Conservation (phyloP, 2,113 vertebrate species). For the Chlamydotis undulata region DNA sequence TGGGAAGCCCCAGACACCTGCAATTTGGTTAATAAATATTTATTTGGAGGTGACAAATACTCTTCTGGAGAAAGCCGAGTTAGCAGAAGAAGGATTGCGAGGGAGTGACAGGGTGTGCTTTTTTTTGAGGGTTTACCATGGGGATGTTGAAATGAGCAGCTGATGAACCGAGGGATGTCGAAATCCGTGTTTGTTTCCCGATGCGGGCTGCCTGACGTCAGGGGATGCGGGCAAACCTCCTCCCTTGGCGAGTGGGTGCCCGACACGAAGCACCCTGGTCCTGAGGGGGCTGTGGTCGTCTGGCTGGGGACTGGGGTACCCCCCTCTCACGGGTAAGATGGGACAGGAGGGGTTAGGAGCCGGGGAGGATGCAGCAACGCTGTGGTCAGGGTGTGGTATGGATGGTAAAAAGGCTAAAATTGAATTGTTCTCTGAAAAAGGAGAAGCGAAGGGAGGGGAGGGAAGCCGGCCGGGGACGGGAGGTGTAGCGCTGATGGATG, state of each 20-base stretch:
- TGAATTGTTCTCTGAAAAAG: neutral
- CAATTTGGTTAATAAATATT: constrained; percentile 48
- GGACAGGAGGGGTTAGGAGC: neutral
- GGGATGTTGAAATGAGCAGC: constrained; percentile 52
- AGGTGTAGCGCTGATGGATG: neutral
- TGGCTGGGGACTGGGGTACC: neutral
- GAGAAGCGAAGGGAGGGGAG: neutral
- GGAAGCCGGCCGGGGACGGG: neutral
- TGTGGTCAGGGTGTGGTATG: accelerated
- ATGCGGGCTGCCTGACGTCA: neutral
- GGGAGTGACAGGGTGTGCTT: constrained; percentile 36
- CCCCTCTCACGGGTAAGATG: neutral
- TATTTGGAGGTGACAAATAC: constrained; percentile 37
- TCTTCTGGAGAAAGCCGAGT: neutral
- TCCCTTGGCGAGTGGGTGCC: neutral
- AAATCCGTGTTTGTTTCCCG: neutral
- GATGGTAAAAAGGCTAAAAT: neutral
- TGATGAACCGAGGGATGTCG: constrained; percentile 12
- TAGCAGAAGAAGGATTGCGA: constrained; percentile 2
- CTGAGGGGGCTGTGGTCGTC: neutral
- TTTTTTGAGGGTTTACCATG: neutral
- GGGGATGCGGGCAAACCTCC: neutral
- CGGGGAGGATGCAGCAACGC: neutral
- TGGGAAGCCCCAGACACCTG: constrained; percentile 58
- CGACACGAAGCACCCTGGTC: neutral